Evolutionary conservation across 1,140 invertebrate genomes (phyloP).

Genomic region (Trachelipus rathkii): DNA sequence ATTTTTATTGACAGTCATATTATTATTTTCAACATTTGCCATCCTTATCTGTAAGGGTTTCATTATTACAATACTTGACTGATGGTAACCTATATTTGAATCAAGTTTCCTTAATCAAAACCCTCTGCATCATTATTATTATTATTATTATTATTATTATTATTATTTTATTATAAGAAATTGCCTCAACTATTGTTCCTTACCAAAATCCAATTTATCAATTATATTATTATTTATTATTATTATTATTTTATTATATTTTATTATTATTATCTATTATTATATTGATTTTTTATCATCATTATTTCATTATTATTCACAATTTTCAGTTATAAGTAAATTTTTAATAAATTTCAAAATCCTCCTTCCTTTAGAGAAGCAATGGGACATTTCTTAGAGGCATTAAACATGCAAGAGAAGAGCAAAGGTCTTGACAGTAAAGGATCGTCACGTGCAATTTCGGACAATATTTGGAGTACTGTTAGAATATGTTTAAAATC

Average conservation of each 20-base stretch:
- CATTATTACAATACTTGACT: neutral
- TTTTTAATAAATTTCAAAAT: neutral
- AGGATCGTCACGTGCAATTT: conserved; percentile 60
- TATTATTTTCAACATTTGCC: neutral
- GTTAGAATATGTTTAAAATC: conserved; percentile 83
- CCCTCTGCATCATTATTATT: neutral
- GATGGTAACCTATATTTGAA: neutral
- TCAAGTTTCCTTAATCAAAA: neutral
- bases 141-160: too few relatives aligned
- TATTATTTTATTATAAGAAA: too few relatives aligned
- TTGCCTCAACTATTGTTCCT: too few relatives aligned
- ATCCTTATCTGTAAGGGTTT: neutral
- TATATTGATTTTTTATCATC: too few relatives aligned
- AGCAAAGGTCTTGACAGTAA: conserved; percentile 59
- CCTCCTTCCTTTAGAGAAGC: conserved; percentile 68
- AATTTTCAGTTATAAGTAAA: too few relatives aligned
- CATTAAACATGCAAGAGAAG: conserved; percentile 85
- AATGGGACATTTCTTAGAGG: conserved; percentile 87
- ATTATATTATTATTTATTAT: too few relatives aligned
- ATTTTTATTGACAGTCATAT: neutral
- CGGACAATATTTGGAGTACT: conserved; percentile 91
- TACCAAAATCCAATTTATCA: too few relatives aligned
- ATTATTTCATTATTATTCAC: neutral
- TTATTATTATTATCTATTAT: too few relatives aligned
- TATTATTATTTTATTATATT: too few relatives aligned